phyloP scores from a whole-genome alignment of 2,797 vertebrate genomes.

The Carapus acus region DNA sequence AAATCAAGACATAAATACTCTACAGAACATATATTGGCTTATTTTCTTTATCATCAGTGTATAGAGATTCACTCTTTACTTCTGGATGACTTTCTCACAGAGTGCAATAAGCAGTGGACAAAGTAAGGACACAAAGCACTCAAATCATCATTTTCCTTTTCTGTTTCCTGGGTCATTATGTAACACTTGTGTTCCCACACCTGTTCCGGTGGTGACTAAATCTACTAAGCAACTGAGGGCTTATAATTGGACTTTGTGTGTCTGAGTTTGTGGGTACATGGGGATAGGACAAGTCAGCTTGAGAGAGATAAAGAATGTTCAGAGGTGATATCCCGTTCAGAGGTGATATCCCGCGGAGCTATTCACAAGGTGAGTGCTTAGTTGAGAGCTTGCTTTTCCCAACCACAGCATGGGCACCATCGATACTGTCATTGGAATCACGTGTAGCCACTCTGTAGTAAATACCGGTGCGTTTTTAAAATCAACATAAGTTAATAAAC shows the following conservation, averaged over 20 bases:
- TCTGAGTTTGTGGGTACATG: neutral
- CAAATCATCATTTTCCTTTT: slow-evolving; percentile 20
- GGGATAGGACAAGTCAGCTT: neutral
- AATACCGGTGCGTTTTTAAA: no score
- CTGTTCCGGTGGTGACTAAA: slow-evolving; percentile 30
- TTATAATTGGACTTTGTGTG: slow-evolving; percentile 22
- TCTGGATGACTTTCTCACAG: neutral
- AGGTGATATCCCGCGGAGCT: no score
- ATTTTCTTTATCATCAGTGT: neutral
- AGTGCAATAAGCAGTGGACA: slow-evolving; percentile 7
- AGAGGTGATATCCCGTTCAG: neutral
- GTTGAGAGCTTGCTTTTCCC: no score
- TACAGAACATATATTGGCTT: no score
- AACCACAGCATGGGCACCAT: no score
- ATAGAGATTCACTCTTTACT: slow-evolving; percentile 4
- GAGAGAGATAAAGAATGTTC: neutral
- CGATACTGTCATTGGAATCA: no score
- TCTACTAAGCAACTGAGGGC: slow-evolving; percentile 31
- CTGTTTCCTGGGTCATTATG: slow-evolving; percentile 23
- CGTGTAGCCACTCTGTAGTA: no score
- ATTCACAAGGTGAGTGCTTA: neutral
- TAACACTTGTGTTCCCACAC: slow-evolving; percentile 26
- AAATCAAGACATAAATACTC: slow-evolving; percentile 3
- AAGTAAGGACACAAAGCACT: slow-evolving; percentile 13
- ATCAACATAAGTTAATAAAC: no score